A percentile compares a stretch with the other conserved stretches of the same genome.
These are phyloP conservation scores for Verasper variegatus DNA, from an alignment of 2,113 vertebrate species.

Conservation along the genomic window DNA sequence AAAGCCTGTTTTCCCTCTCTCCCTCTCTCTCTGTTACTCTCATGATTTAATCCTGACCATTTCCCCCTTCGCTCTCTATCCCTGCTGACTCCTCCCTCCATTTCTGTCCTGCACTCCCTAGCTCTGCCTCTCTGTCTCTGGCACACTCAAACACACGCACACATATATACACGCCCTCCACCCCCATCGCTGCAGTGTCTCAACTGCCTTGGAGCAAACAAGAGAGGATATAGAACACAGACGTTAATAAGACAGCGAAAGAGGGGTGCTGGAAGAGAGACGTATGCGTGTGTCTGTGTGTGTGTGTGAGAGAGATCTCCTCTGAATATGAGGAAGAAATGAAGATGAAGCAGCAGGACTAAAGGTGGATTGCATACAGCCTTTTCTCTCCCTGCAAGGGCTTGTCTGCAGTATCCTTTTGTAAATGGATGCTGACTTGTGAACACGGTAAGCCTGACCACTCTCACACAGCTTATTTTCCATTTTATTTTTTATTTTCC, in stretches of 20 bases:
- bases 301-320: slow-evolving; percentile 26
- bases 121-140: slow-evolving; percentile 73
- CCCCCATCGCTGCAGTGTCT: slow-evolving; percentile 87
- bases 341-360: slow-evolving; percentile 78
- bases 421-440: slow-evolving; percentile 79
- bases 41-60: slow-evolving; percentile 80
- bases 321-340: slow-evolving; percentile 66
- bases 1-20: slow-evolving; percentile 48
- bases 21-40: slow-evolving; percentile 62
- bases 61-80: slow-evolving; percentile 72
- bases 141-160: slow-evolving; percentile 76
- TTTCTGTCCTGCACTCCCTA: slow-evolving; percentile 77
- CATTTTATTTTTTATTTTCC: neutral
- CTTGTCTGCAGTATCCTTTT: slow-evolving; percentile 82
- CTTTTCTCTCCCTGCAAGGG: slow-evolving; percentile 73
- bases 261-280: slow-evolving; percentile 52
- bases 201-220: slow-evolving; percentile 85
- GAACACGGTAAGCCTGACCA: slow-evolving; percentile 81
- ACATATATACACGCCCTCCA: slow-evolving; percentile 83
- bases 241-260: slow-evolving; percentile 73
- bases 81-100: slow-evolving; percentile 79
- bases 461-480: slow-evolving; percentile 33
- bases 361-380: slow-evolving; percentile 77
- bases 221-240: slow-evolving; percentile 82
- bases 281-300: slow-evolving; percentile 13